phyloP scores from a whole-genome alignment of 2,888 invertebrate genomes.

The Drosophila stalkeri region DNA sequence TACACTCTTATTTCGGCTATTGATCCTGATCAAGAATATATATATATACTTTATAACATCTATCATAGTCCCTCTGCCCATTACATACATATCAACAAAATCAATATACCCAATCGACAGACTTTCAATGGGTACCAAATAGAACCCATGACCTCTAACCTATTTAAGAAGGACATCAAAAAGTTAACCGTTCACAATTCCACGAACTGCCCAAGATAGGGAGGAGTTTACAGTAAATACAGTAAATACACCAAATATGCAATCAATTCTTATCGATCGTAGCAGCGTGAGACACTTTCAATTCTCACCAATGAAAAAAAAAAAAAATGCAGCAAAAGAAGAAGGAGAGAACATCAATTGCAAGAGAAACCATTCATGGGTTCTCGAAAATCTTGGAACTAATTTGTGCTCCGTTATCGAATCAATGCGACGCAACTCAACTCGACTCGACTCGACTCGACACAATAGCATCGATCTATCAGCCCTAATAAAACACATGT shows the following conservation, averaged over 20 bases:
- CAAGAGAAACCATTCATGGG: constrained; percentile 41
- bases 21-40: not conserved
- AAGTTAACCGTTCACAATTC: constrained; percentile 42
- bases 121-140: not conserved
- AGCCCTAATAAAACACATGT: constrained; percentile 41
- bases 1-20: no score
- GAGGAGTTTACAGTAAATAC: constrained; percentile 53
- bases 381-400: constrained; percentile 25
- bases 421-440: not conserved
- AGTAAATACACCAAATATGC: constrained; percentile 72
- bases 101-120: not conserved
- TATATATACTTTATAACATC: not conserved
- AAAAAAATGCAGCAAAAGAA: not conserved
- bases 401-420: constrained; percentile 48
- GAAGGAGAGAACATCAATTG: constrained; percentile 33
- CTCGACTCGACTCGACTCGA: constrained; percentile 2
- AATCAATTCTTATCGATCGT: constrained; percentile 74
- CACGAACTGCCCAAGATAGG: constrained; percentile 23
- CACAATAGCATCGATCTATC: constrained; percentile 53
- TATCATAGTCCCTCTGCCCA: not conserved
- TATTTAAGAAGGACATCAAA: constrained; percentile 54
- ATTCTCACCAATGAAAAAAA: constrained; percentile 41
- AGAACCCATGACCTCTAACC: constrained; percentile 23
- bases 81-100: not conserved
- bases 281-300: constrained; percentile 56